Evolutionary conservation across 2,113 vertebrate species (phyloP).

Genomic region (Myxocyprinus asiaticus): DNA sequence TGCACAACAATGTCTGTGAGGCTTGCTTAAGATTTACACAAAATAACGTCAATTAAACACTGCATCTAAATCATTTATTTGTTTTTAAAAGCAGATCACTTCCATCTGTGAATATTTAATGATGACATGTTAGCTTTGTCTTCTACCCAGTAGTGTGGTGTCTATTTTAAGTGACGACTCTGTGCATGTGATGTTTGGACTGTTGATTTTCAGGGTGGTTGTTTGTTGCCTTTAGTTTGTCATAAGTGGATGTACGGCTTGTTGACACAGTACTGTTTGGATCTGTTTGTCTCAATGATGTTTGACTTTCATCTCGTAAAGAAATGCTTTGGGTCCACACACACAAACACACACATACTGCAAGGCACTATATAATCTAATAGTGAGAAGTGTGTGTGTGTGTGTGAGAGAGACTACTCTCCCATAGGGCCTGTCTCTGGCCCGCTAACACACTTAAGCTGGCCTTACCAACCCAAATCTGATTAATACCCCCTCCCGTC

Average conservation of each 20-base stretch:
- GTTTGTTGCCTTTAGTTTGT: not conserved
- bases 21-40: no score
- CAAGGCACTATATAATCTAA: constrained; percentile 36
- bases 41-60: no score
- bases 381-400: constrained; percentile 10
- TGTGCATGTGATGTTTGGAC: not conserved
- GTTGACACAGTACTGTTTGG: not conserved
- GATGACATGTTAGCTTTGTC: not conserved
- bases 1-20: no score
- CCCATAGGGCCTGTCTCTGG: constrained; percentile 30
- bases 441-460: constrained; percentile 52
- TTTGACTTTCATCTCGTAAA: not conserved
- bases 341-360: not conserved
- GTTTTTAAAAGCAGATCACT: no score
- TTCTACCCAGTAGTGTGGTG: constrained; percentile 6
- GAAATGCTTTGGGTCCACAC: constrained; percentile 28
- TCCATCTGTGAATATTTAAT: not conserved
- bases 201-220: constrained; percentile 12
- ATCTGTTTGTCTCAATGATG: not conserved
- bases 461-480: constrained; percentile 46
- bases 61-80: no score
- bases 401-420: constrained; percentile 47
- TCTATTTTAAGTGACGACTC: constrained; percentile 10
- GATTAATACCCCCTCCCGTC: constrained; percentile 40
- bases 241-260: not conserved